phyloP scores from a whole-genome alignment of 2,797 vertebrate species.

The Pteronotus mesoamericanus region DNA sequence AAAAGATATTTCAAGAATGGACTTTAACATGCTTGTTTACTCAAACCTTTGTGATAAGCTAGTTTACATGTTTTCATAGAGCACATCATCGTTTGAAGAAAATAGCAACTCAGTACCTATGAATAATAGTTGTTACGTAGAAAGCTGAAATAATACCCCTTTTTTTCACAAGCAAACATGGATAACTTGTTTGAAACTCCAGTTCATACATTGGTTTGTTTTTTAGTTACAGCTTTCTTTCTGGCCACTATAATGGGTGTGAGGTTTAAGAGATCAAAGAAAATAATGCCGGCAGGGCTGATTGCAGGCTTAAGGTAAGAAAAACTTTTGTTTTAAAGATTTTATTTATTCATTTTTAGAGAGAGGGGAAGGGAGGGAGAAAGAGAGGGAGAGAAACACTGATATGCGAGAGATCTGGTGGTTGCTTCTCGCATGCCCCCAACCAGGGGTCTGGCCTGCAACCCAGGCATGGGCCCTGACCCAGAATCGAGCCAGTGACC shows the following conservation, averaged over 20 bases:
- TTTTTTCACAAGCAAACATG: not conserved
- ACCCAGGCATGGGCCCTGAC: not conserved
- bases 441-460: not conserved
- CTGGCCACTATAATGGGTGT: slow-evolving; percentile 92
- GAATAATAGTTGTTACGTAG: not conserved
- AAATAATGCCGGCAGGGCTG: slow-evolving; percentile 92
- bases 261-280: slow-evolving; percentile 92
- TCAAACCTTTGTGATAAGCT: not conserved
- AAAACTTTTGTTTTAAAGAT: not conserved
- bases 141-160: not conserved
- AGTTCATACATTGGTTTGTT: slow-evolving; percentile 30
- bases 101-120: not conserved
- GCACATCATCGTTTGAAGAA: not conserved
- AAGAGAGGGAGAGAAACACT: not conserved
- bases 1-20: not conserved
- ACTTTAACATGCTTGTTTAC: not conserved
- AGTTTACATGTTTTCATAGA: not conserved
- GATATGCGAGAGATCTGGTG: not conserved
- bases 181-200: not conserved
- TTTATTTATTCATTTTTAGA: too few species aligned
- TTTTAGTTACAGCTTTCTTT: slow-evolving; percentile 87
- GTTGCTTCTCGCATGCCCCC: too few species aligned
- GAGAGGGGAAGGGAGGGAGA: not conserved
- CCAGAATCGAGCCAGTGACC: not conserved
- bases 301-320: slow-evolving; percentile 91